These are phyloP conservation scores for Galeruca laticollis DNA, from an alignment of 2,888 invertebrate genomes.

Conservation along the genomic window DNA sequence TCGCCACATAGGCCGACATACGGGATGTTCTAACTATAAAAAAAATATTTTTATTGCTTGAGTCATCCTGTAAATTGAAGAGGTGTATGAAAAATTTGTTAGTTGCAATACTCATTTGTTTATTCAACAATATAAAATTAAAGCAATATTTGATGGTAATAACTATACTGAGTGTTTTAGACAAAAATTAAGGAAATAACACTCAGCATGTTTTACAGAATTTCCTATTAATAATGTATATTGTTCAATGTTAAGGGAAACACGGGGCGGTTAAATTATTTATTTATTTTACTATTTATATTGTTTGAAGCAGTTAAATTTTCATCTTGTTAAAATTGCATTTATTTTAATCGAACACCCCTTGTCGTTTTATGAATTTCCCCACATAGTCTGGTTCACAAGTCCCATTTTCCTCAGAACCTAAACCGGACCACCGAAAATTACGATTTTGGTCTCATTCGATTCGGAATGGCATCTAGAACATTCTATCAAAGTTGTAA, in stretches of 20 bases:
- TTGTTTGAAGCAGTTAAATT: constrained; percentile 2
- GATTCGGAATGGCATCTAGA: no score
- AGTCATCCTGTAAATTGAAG: constrained; percentile 19
- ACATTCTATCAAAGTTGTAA: no score
- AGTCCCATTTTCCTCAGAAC: no score
- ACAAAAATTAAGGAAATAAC: constrained; percentile 22
- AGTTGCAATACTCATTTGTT: constrained; percentile 48
- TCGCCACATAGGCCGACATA: constrained; percentile 19
- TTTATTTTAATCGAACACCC: not conserved
- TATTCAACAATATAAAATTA: constrained; percentile 47
- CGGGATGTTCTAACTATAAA: constrained; percentile 31
- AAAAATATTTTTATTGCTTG: not conserved
- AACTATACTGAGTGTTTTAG: constrained; percentile 30
- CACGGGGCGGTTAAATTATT: constrained; percentile 1
- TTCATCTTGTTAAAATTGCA: constrained; percentile 5
- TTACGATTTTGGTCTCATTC: no score
- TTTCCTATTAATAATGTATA: constrained; percentile 12
- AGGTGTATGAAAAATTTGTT: constrained; percentile 24
- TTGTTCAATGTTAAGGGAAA: constrained; percentile 1
- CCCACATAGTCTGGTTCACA: no score
- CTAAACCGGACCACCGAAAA: no score
- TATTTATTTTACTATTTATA: constrained; percentile 12
- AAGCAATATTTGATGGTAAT: constrained; percentile 52
- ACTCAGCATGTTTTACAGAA: constrained; percentile 32
- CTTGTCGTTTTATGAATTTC: constrained; percentile 7